Percentiles rank a stretch among this genome's conserved stretches.
These are phyloP conservation scores for Philopedon plagiatum DNA, from an alignment of 2,888 invertebrate genomes.

Conservation along the genomic window DNA sequence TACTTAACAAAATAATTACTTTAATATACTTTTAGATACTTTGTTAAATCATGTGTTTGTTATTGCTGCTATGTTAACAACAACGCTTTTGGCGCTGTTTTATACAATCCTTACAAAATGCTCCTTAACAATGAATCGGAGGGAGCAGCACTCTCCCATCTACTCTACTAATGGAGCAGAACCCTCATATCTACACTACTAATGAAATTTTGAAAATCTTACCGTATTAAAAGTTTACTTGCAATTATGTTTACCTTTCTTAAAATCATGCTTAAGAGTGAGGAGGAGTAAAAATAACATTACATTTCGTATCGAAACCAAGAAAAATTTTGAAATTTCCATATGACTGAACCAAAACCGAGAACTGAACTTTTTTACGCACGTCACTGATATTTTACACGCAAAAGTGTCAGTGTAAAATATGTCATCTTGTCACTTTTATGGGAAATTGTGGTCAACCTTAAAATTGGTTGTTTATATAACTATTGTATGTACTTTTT, in stretches of 20 bases:
- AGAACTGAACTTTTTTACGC: slow-evolving; percentile 58
- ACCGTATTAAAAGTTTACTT: neutral
- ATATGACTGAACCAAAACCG: slow-evolving; percentile 48
- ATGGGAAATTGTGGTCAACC: slow-evolving; percentile 64
- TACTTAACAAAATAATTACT: too few species aligned
- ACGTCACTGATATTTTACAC: slow-evolving; percentile 56
- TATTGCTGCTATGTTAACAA: too few species aligned
- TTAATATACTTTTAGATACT: too few species aligned
- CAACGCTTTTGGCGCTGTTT: too few species aligned
- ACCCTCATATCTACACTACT: neutral
- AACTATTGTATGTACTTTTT: slow-evolving; percentile 65
- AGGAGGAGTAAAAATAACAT: slow-evolving; percentile 11
- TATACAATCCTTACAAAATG: too few species aligned
- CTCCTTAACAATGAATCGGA: too few species aligned
- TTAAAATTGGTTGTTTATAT: slow-evolving; percentile 55
- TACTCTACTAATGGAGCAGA: too few species aligned
- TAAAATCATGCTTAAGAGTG: too few species aligned
- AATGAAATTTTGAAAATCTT: neutral
- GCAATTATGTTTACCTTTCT: too few species aligned
- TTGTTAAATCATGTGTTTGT: too few species aligned
- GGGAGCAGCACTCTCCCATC: too few species aligned
- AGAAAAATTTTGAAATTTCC: slow-evolving; percentile 40
- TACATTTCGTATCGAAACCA: slow-evolving; percentile 35
- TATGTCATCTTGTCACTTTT: slow-evolving; percentile 64
- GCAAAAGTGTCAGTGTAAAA: slow-evolving; percentile 55